A percentile compares a stretch with the other conserved stretches of the same genome.
Conservation (phyloP, 2,113 vertebrate genomes). For the Cebidichthys violaceus region DNA sequence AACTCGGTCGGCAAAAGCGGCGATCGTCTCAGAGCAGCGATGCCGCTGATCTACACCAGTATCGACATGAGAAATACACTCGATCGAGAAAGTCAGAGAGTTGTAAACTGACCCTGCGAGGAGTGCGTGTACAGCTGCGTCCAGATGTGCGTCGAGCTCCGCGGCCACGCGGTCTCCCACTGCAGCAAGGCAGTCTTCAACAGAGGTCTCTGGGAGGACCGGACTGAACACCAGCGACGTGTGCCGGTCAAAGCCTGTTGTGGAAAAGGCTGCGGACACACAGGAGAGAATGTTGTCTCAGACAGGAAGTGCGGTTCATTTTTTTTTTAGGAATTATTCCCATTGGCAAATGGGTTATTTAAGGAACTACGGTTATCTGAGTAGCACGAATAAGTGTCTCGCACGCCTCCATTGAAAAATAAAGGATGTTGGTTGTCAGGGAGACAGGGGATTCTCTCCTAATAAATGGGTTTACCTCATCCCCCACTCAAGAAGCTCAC, state of each 20-base stretch:
- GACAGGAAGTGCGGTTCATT: neutral
- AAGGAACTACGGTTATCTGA: neutral
- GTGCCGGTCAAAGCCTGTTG: constrained; percentile 89
- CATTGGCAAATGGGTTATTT: neutral
- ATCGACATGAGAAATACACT: neutral
- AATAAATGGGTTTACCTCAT: neutral
- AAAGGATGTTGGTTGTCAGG: neutral
- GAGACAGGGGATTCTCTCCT: neutral
- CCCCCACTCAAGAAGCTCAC: neutral
- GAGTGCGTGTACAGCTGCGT: constrained; percentile 84
- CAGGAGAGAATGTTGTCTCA: neutral
- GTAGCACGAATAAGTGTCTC: neutral
- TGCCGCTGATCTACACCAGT: neutral
- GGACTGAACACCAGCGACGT: constrained; percentile 92
- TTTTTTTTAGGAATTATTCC: neutral
- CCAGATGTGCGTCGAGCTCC: constrained; percentile 85
- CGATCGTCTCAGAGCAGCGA: neutral
- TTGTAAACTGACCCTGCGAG: constrained; percentile 88
- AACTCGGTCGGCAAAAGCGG: neutral
- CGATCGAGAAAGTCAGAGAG: neutral
- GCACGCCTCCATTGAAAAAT: neutral
- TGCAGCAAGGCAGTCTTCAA: constrained; percentile 91
- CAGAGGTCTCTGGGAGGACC: constrained; percentile 87
- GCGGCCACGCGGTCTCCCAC: constrained; percentile 85
- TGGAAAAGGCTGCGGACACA: constrained; percentile 84